Evolutionary conservation across 1,140 invertebrate species (phyloP), one percentile per base, ranked within the genome.

Genomic region (Archivesica marissinica): DNA sequence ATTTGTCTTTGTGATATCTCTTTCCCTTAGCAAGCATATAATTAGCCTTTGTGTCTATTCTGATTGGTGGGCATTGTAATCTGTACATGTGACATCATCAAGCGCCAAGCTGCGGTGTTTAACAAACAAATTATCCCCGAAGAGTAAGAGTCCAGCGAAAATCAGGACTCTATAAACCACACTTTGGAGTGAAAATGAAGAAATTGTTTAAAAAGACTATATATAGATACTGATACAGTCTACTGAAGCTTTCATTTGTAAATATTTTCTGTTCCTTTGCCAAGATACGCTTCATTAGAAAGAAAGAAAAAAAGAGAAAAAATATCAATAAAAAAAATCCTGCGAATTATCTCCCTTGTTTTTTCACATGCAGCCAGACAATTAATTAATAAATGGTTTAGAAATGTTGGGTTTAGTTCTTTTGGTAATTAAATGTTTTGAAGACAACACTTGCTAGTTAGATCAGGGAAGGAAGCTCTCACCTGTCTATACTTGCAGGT

Each of bases 401-500:
- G 61, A 66, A 20, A 38, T 30, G 41, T 44, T 44, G 17, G 41
- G 7, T 44, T 44, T 44, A 17, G 41, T 7, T 44, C 17, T 44
- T 7, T 44, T 44, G 50, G 50, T 52, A n/a, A 3, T 52, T 52
- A 4, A 52, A 52, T 47, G n/a, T n/a, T n/a, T n/a, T n/a, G n/a
- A n/a, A 52, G 50, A 52, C 50, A 52, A 64, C 59, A 25, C 59
- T 4, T 64, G 59, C 59, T 64, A 64, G 59, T 64, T 64, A 64
- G 59, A 64, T 50, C 41, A 68, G 39, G 68, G 38, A 15, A 47
- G 68, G 54, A 59, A 59, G 52, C 52, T 75, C 52, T 74, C 78
- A 59, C 87, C 88, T 93, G 89, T 87, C 85, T 92, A 76, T 61
- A 47, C 28, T 92, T 93, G 81, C 91, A 93, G 92, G 89, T 93